phyloP scores from a whole-genome alignment of 2,888 invertebrate genomes.

The Agrochola circellaris region DNA sequence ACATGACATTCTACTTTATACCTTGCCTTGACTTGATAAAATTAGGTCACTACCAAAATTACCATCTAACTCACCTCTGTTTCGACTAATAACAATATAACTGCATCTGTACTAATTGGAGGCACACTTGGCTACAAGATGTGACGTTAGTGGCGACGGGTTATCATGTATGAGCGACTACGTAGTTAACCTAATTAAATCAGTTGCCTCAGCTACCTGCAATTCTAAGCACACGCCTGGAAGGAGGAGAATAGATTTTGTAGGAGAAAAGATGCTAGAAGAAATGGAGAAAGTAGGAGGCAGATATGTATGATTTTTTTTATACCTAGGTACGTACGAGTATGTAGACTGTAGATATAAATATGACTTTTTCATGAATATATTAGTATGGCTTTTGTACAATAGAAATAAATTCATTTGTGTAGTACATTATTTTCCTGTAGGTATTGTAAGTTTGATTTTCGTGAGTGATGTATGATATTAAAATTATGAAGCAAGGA shows the following conservation, averaged over 20 bases:
- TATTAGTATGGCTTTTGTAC: background rate
- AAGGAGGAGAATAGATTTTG: background rate
- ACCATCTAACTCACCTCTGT: slow-evolving; percentile 4
- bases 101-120: slow-evolving; percentile 55
- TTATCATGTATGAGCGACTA: slow-evolving; percentile 40
- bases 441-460: background rate
- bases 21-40: background rate
- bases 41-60: slow-evolving; percentile 2
- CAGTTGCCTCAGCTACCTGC: slow-evolving; percentile 18
- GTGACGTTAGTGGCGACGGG: slow-evolving; percentile 42
- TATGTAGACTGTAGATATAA: background rate
- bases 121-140: slow-evolving; percentile 26
- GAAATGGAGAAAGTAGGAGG: background rate
- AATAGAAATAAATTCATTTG: background rate
- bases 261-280: background rate
- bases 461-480: background rate
- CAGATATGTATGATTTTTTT: background rate
- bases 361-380: background rate
- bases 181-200: slow-evolving; percentile 50
- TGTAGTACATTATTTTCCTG: background rate
- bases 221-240: slow-evolving; percentile 1
- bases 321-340: background rate
- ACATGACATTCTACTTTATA: background rate
- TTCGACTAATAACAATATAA: slow-evolving; percentile 38
- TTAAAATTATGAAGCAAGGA: background rate